These are phyloP conservation scores for Lophius piscatorius DNA, from an alignment of 2,113 vertebrate species.

Conservation along the genomic window DNA sequence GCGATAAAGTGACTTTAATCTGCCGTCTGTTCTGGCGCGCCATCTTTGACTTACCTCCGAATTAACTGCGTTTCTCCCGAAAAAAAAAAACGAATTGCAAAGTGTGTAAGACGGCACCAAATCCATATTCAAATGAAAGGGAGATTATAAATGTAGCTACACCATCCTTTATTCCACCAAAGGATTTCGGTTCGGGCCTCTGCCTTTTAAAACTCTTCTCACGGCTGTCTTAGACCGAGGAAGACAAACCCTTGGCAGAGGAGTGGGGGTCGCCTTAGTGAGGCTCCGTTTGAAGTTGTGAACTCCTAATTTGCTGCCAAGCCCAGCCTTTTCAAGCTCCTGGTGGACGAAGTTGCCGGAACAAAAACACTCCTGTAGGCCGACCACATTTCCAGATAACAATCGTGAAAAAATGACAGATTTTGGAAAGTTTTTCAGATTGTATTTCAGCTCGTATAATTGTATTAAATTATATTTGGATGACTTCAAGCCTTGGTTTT, in stretches of 20 bases:
- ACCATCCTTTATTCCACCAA: conserved; percentile 34
- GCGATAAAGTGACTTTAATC: conserved; percentile 29
- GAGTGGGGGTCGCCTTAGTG: conserved; percentile 52
- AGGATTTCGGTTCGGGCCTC: conserved; percentile 23
- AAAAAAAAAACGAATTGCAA: not conserved
- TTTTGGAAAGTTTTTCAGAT: too few species aligned
- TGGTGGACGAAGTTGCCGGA: not conserved
- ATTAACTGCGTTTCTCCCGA: conserved; percentile 1
- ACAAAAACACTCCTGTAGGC: too few species aligned
- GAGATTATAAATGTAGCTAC: conserved; percentile 37
- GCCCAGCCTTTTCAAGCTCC: conserved; percentile 39
- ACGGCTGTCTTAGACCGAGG: conserved; percentile 26
- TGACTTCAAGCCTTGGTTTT: too few species aligned
- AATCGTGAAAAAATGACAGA: too few species aligned
- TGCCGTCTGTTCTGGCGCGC: not conserved
- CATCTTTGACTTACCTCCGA: not conserved
- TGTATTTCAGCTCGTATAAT: too few species aligned
- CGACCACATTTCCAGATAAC: too few species aligned
- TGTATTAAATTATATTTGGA: too few species aligned
- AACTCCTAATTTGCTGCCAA: conserved; percentile 57
- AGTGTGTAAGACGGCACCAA: conserved; percentile 7
- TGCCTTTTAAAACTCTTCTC: conserved; percentile 57
- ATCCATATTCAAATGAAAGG: conserved; percentile 34
- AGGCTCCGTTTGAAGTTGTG: conserved; percentile 54
- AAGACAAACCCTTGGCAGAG: conserved; percentile 45